Percentiles rank a stretch among this genome's conserved stretches.
Evolutionary conservation across 2,888 invertebrate species (phyloP).

Genomic region (Lasioglossum figueresi): DNA sequence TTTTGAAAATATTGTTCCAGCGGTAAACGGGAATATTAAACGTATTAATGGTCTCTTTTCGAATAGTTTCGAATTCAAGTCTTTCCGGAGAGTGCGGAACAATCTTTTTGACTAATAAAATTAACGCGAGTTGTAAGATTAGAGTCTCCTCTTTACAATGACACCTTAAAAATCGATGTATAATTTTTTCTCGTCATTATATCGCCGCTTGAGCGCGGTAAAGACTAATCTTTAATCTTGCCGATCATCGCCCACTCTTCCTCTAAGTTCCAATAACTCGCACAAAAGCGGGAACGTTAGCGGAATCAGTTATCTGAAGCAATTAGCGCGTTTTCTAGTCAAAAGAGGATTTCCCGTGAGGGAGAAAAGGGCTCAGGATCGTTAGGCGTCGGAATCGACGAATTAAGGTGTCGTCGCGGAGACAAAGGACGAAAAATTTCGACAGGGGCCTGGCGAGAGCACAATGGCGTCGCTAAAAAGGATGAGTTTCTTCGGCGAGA

Average conservation of each 20-base stretch:
- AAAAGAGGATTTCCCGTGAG: background rate
- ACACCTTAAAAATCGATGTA: background rate
- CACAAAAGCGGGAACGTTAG: background rate
- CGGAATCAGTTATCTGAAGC: background rate
- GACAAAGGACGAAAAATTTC: conserved; percentile 13
- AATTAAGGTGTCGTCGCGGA: background rate
- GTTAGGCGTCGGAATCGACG: conserved; percentile 7
- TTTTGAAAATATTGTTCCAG: background rate
- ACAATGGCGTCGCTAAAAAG: conserved; percentile 9
- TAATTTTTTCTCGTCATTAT: background rate
- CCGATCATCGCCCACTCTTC: background rate
- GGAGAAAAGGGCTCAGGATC: background rate
- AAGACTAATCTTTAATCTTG: background rate
- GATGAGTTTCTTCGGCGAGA: conserved; percentile 21
- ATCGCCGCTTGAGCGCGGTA: background rate
- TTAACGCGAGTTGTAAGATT: background rate
- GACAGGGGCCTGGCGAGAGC: background rate
- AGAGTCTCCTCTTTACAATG: background rate
- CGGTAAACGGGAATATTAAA: background rate
- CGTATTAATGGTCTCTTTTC: background rate
- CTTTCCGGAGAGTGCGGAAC: background rate
- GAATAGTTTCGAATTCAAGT: background rate
- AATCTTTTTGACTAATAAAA: background rate
- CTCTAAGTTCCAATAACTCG: background rate
- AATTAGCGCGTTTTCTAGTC: background rate